Percentiles rank a stretch among this genome's conserved stretches.
Evolutionary conservation across 2,113 vertebrate species (phyloP).

Genomic region (Eulacestoma nigropectus): DNA sequence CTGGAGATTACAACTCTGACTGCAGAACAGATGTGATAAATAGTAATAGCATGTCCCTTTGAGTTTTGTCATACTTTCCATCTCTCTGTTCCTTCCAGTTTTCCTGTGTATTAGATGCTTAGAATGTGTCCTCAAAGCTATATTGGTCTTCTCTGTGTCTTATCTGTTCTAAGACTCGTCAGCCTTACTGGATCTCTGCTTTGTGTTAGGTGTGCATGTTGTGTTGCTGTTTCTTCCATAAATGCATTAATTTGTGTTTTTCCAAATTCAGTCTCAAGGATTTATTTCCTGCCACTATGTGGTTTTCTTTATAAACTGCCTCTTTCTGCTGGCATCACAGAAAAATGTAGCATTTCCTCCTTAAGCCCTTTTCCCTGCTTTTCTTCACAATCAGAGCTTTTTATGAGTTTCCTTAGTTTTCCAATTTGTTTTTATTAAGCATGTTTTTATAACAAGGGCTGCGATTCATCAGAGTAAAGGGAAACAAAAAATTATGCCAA

Average conservation of each 20-base stretch:
- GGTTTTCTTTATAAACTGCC: background rate
- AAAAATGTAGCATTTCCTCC: background rate
- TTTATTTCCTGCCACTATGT: background rate
- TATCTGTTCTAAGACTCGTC: background rate
- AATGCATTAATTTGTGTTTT: slow-evolving; percentile 20
- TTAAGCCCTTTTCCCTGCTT: background rate
- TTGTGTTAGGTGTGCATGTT: background rate
- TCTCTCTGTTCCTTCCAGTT: background rate
- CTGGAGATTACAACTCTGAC: background rate
- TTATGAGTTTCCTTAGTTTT: slow-evolving; percentile 38
- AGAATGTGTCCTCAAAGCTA: background rate
- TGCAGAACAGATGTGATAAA: background rate
- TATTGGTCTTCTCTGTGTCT: background rate
- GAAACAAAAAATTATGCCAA: background rate
- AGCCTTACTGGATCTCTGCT: background rate
- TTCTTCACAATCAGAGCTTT: slow-evolving; percentile 21
- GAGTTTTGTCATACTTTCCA: background rate
- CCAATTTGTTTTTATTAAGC: slow-evolving; percentile 21
- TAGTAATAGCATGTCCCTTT: background rate
- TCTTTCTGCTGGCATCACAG: background rate
- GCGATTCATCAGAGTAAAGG: background rate
- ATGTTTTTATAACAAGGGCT: background rate
- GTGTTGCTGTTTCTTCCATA: background rate
- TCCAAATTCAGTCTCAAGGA: background rate
- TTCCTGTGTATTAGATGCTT: background rate